Conservation (phyloP, 2,888 invertebrate species). For the Sinohyriopsis cumingii region DNA sequence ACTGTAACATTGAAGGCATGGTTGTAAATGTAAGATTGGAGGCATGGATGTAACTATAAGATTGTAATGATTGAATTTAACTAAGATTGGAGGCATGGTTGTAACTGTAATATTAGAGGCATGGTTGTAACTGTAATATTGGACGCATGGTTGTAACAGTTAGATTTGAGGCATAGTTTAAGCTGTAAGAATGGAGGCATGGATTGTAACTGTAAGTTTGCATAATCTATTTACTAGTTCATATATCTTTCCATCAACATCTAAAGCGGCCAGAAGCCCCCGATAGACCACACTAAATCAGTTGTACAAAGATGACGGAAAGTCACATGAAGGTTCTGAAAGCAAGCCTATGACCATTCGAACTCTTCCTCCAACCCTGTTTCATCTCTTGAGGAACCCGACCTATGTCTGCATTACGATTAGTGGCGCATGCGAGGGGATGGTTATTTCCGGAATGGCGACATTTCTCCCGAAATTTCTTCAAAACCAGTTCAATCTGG, state of each 20-base stretch:
- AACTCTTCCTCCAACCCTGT: constrained; percentile 38
- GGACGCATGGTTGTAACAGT: too few relatives aligned
- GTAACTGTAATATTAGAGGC: too few relatives aligned
- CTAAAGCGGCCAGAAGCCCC: constrained; percentile 29
- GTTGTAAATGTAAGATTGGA: too few relatives aligned
- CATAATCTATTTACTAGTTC: too few relatives aligned
- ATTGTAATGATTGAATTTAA: too few relatives aligned
- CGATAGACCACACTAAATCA: constrained; percentile 48
- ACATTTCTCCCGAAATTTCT: constrained; percentile 84
- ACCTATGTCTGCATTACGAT: constrained; percentile 79
- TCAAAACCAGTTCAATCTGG: constrained; percentile 82
- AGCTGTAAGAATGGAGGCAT: constrained; percentile 26
- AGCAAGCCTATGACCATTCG: constrained; percentile 5
- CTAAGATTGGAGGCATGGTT: too few relatives aligned
- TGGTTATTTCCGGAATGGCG: constrained; percentile 75
- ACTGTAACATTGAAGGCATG: too few relatives aligned
- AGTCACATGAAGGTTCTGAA: background rate
- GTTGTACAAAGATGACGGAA: constrained; percentile 42
- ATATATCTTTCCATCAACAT: too few relatives aligned
- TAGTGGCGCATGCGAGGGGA: constrained; percentile 76
- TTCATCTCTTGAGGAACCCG: constrained; percentile 48
- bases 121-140: too few relatives aligned
- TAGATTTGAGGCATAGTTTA: too few relatives aligned
- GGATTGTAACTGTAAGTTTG: too few relatives aligned
- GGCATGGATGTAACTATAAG: too few relatives aligned